phyloP scores from a whole-genome alignment of 2,888 invertebrate genomes.

The Philaethria dido region DNA sequence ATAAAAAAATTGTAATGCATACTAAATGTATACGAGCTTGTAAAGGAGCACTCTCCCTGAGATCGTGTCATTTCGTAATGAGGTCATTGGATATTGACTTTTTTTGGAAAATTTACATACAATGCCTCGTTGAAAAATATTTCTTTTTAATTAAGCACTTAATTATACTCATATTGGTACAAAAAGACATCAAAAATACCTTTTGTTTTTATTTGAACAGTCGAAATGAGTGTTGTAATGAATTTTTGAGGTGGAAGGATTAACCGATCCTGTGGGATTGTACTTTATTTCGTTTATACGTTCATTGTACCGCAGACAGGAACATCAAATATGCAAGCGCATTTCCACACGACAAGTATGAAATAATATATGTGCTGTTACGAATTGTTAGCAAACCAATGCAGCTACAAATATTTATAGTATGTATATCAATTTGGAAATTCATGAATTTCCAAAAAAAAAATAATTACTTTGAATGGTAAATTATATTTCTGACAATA shows the following conservation, averaged over 20 bases:
- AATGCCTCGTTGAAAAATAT: constrained; percentile 1
- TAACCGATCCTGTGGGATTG: constrained; percentile 33
- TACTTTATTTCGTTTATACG: constrained; percentile 33
- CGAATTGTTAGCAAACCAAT: not conserved
- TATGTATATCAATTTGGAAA: not conserved
- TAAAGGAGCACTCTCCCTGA: constrained; percentile 15
- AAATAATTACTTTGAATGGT: no score
- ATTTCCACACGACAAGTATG: constrained; percentile 19
- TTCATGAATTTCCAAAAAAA: not conserved
- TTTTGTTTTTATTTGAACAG: not conserved
- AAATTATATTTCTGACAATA: no score
- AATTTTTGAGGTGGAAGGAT: constrained; percentile 36
- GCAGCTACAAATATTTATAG: not conserved
- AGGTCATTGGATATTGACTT: constrained; percentile 22
- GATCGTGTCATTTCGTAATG: constrained; percentile 25
- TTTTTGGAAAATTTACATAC: constrained; percentile 14
- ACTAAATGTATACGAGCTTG: not conserved
- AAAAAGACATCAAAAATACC: not conserved
- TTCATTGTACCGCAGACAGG: constrained; percentile 34
- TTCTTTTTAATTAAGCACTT: constrained; percentile 10
- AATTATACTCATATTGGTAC: constrained; percentile 16
- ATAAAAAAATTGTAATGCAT: not conserved
- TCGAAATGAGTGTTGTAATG: constrained; percentile 23
- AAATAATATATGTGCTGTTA: constrained; percentile 17
- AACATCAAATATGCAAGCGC: constrained; percentile 38